phyloP scores from a whole-genome alignment of 2,888 invertebrate species.

The Macrostomum cliftonense region DNA sequence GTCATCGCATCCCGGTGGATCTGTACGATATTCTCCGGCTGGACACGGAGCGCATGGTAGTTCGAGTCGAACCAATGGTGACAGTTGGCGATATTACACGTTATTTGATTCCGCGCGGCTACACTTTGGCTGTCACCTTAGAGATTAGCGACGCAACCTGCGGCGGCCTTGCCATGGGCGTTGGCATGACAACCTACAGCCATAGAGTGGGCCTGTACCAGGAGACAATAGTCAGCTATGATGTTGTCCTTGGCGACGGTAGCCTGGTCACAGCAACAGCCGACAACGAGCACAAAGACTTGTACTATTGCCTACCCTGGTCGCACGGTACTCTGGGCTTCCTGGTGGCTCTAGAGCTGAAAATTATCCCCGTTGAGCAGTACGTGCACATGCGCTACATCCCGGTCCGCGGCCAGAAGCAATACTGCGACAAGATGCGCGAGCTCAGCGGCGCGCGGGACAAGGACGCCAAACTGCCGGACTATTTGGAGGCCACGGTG shows the following conservation, averaged over 20 bases:
- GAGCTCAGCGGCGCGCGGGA: conserved; percentile 42
- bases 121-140: conserved; percentile 58
- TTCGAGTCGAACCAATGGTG: conserved; percentile 58
- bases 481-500: conserved; percentile 57
- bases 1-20: conserved; percentile 57
- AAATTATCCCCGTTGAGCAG: conserved; percentile 52
- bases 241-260: conserved; percentile 43
- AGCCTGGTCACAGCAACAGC: conserved; percentile 43
- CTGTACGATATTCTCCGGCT: conserved; percentile 56
- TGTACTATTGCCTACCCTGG: conserved; percentile 63
- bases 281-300: conserved; percentile 47
- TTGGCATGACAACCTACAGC: conserved; percentile 60
- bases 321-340: conserved; percentile 67
- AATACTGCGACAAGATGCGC: conserved; percentile 47
- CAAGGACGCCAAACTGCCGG: conserved; percentile 40
- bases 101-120: conserved; percentile 51
- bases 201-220: conserved; percentile 60
- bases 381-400: conserved; percentile 46
- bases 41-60: conserved; percentile 41
- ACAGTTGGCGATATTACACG: conserved; percentile 63
- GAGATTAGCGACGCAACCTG: conserved; percentile 64
- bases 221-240: conserved; percentile 49
- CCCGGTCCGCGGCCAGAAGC: conserved; percentile 46
- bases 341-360: conserved; percentile 51
- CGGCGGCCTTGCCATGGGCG: conserved; percentile 60